phyloP scores from a whole-genome alignment of 2,113 vertebrate species.

The Hippolais icterina region DNA sequence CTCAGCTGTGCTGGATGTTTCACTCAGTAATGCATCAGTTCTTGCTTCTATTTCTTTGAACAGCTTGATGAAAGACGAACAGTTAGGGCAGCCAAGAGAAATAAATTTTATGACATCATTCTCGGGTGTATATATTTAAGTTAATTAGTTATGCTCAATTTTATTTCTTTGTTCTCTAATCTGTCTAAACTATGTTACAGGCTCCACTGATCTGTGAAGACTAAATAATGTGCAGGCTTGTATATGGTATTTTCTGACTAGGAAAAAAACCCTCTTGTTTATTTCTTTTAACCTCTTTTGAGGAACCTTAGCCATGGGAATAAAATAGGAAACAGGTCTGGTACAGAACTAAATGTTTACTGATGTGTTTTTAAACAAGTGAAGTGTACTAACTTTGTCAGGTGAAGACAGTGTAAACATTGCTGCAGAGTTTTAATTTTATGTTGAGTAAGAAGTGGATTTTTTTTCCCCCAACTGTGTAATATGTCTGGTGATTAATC shows the following conservation, averaged over 20 bases:
- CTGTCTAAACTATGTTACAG: slow-evolving; percentile 28
- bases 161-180: slow-evolving; percentile 42
- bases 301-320: background rate
- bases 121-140: background rate
- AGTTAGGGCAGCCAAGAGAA: background rate
- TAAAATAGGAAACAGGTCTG: background rate
- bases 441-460: background rate
- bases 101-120: slow-evolving; percentile 7
- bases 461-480: background rate
- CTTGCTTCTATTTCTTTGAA: background rate
- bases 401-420: background rate
- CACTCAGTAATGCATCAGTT: background rate
- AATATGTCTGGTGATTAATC: slow-evolving; percentile 5
- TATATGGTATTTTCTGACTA: background rate
- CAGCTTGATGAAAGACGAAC: background rate
- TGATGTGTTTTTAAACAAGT: slow-evolving; percentile 20
- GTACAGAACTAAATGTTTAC: background rate
- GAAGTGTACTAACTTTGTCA: background rate
- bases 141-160: slow-evolving; percentile 29
- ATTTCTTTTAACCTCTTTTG: slow-evolving; percentile 19
- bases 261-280: background rate
- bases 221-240: slow-evolving; percentile 39
- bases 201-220: slow-evolving; percentile 41
- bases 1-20: background rate
- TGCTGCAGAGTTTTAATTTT: background rate